Evolutionary conservation across 2,797 vertebrate genomes (phyloP).

Genomic region (Huso huso): DNA sequence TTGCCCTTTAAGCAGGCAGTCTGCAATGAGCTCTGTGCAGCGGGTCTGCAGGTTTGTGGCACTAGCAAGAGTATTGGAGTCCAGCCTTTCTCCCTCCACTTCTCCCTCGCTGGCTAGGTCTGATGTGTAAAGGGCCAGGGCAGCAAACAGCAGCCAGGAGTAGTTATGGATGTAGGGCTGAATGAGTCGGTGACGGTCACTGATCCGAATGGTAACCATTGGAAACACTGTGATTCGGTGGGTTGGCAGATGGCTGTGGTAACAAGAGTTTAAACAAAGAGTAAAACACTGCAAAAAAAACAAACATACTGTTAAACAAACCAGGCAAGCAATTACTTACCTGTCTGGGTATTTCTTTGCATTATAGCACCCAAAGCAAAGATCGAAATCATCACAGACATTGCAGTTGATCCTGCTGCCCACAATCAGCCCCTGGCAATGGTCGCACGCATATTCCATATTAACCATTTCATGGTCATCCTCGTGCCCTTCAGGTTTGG

Average conservation of each 20-base stretch:
- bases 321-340: constrained; percentile 42
- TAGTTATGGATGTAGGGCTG: constrained; percentile 97
- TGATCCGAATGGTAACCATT: constrained; percentile 90
- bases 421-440: constrained; percentile 91
- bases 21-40: constrained; percentile 83
- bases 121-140: constrained; percentile 82
- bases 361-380: constrained; percentile 95
- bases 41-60: constrained; percentile 65
- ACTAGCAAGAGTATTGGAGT: constrained; percentile 36
- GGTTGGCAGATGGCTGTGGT: constrained; percentile 81
- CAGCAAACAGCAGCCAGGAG: constrained; percentile 88
- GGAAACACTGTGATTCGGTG: constrained; percentile 89
- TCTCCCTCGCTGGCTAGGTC: constrained; percentile 68
- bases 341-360: constrained; percentile 91
- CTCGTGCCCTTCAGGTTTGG: constrained; percentile 93
- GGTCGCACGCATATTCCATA: constrained; percentile 93
- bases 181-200: constrained; percentile 86
- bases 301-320: neutral
- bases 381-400: constrained; percentile 91
- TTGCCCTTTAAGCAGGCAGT: constrained; percentile 85
- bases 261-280: too few species aligned
- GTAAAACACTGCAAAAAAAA: neutral
- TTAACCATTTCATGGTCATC: constrained; percentile 96
- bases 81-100: constrained; percentile 59
- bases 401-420: constrained; percentile 94